Conservation (phyloP, 2,113 vertebrate genomes). For the Coptodon rendalli region DNA sequence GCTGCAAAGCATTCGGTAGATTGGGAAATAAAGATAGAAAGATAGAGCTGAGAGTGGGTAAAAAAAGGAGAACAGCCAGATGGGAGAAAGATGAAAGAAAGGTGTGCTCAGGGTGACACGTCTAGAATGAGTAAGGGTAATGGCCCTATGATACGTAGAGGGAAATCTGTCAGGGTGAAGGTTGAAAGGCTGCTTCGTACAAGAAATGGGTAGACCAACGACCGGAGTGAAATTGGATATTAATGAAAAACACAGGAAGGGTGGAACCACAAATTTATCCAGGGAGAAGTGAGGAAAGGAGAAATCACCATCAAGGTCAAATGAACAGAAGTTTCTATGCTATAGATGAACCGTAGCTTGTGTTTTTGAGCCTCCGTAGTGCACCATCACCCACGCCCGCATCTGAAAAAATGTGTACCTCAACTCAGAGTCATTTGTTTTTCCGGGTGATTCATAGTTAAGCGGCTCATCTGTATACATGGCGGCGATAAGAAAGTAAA, state of each 20-base stretch:
- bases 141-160: constrained; percentile 6
- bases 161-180: constrained; percentile 37
- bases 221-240: neutral
- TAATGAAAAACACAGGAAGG: neutral
- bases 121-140: constrained; percentile 35
- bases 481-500: constrained; percentile 26
- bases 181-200: constrained; percentile 19
- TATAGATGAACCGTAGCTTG: neutral
- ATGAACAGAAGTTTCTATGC: neutral
- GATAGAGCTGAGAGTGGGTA: neutral
- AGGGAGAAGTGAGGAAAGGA: neutral
- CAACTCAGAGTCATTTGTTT: neutral
- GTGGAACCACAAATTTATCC: neutral
- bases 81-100: constrained; percentile 7
- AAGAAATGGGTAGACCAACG: neutral
- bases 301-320: constrained; percentile 15
- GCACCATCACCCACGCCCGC: neutral
- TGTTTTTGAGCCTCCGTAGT: neutral
- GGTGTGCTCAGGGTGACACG: constrained; percentile 23
- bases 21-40: neutral
- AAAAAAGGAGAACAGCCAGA: neutral
- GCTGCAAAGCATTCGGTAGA: neutral
- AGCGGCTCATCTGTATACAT: constrained; percentile 23
- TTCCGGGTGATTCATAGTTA: constrained; percentile 20
- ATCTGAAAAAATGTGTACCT: neutral